These are phyloP conservation scores for Vanessa tameamea DNA, from an alignment of 1,140 invertebrate species.

Conservation along the genomic window DNA sequence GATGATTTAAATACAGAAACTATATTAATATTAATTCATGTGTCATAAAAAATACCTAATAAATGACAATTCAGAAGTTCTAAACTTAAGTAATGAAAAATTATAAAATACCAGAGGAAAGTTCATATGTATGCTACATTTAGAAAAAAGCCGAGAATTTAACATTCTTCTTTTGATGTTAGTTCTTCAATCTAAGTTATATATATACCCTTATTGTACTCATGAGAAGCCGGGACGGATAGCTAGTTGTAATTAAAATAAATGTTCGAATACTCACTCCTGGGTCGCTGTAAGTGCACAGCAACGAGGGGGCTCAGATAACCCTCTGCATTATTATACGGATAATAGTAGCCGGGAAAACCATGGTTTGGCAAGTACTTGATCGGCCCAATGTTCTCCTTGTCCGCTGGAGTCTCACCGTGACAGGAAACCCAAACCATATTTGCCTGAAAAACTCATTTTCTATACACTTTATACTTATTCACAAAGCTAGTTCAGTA, in stretches of 20 bases:
- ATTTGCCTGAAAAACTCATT: constrained; percentile 80
- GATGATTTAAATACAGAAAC: no score
- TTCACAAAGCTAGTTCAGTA: background rate
- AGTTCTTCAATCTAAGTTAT: no score
- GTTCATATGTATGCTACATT: no score
- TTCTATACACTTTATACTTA: background rate
- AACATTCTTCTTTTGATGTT: no score
- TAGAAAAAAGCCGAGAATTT: no score
- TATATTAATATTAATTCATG: no score
- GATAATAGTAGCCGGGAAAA: constrained; percentile 92
- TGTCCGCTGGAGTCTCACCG: constrained; percentile 93
- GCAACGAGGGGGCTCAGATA: constrained; percentile 94
- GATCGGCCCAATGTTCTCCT: constrained; percentile 92
- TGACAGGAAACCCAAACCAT: constrained; percentile 94
- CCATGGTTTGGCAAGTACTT: constrained; percentile 86
- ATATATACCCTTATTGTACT: no score
- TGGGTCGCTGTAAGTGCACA: constrained; percentile 89
- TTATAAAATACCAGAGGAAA: no score
- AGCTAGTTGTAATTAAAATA: background rate
- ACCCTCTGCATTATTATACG: constrained; percentile 89
- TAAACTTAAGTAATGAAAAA: no score
- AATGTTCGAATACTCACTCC: constrained; percentile 80
- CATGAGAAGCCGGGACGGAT: no score
- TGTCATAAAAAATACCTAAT: no score
- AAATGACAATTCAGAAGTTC: no score